Evolutionary conservation across 2,113 vertebrate genomes (phyloP).

Genomic region (Bambusicola thoracicus): DNA sequence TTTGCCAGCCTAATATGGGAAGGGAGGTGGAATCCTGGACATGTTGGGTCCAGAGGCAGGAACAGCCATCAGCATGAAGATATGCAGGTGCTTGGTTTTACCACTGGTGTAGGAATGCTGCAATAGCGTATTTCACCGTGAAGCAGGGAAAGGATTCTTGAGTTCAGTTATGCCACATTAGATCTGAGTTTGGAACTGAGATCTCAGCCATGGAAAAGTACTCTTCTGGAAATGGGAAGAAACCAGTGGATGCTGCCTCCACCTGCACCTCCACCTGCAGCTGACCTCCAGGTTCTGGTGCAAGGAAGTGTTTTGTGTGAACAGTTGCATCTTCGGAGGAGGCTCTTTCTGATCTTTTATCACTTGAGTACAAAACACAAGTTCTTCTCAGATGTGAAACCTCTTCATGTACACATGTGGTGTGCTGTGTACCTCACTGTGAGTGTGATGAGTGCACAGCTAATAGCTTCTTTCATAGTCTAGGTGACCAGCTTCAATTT

Average conservation of each 20-base stretch:
- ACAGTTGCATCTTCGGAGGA: not conserved
- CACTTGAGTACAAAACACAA: not conserved
- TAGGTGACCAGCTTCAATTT: not conserved
- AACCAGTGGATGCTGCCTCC: not conserved
- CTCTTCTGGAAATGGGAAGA: not conserved
- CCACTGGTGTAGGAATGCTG: not conserved
- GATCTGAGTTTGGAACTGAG: not conserved
- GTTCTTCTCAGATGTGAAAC: not conserved
- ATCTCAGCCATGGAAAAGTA: rapidly evolving
- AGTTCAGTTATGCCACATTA: not conserved
- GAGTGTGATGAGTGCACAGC: not conserved
- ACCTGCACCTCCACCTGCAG: not conserved
- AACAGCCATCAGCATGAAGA: not conserved
- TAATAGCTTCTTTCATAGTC: not conserved
- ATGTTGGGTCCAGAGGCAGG: not conserved
- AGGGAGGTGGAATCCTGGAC: not conserved
- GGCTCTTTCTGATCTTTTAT: not conserved
- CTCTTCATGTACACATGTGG: not conserved
- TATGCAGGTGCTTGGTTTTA: not conserved
- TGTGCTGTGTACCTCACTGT: not conserved
- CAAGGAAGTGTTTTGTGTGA: not conserved
- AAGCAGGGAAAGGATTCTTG: not conserved
- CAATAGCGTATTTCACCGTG: not conserved
- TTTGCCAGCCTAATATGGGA: not conserved
- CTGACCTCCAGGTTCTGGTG: not conserved